Base-by-base conservation (phyloP, 2,888 invertebrate species). In the Charanyca ferruginea region DNA sequence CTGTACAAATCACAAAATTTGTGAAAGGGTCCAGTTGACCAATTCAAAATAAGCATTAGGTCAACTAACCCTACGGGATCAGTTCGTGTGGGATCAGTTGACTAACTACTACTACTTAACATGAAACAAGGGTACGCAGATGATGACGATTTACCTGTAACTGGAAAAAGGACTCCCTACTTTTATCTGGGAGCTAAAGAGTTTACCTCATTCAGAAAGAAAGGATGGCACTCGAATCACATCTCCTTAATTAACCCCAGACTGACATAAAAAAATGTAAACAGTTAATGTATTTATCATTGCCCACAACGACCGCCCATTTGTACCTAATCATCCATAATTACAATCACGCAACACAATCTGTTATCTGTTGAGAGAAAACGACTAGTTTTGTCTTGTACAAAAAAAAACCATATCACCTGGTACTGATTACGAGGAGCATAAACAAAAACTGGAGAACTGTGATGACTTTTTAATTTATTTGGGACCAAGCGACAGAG, bases 391-490 rank as follows among this genome's bases (percentile, higher is more conserved):
- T 57, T 48, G 45, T 42, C 42, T 38, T 38, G 16, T 44, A 38
- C 25, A 45, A 57, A 49, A 65, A 76, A 75, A 69, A 78, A 82
- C 77, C 54, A 62, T 69, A 80, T 80, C 78, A 64, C 70, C 73
- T 67, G 52, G 42, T 64, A 47, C 65, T 85, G 83, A 84, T 88
- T 85, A 87, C 69, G 75, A 81, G 80, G 63, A 48, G 72, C 66
- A 71, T 68, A 75, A 72, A 83, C 67, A 85, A 88, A 88, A 89
- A 86, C 79, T 58, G 65, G 77, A 82, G 83, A 77, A 83, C 80
- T 88, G 59, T 85, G 90, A 93, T 91, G 91, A 79, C 84, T 90
- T 93, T 93, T 94, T 93, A 91, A 93, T 93, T 91, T 90, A 90
- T 93, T 90, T 90, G 86, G 89, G 88, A 89, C 85, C 77, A 81